These are phyloP conservation scores for Cylloceria caligata DNA, from an alignment of 2,888 invertebrate genomes.

Conservation along the genomic window DNA sequence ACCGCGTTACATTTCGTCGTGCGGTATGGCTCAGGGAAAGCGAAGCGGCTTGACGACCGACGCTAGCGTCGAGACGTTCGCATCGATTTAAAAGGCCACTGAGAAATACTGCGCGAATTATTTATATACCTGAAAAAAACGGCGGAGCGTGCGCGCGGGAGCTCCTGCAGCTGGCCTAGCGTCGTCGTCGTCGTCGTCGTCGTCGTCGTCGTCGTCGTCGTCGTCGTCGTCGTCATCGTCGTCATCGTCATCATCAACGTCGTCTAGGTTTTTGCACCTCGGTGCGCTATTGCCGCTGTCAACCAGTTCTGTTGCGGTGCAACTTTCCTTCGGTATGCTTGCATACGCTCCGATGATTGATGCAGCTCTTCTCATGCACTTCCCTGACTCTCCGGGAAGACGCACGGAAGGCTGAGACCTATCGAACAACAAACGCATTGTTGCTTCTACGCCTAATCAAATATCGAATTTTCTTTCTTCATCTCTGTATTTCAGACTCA, in stretches of 20 bases:
- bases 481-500: not conserved
- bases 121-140: constrained; percentile 62
- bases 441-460: not conserved
- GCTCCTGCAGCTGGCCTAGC: not conserved
- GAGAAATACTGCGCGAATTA: constrained; percentile 68
- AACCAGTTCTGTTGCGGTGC: not conserved
- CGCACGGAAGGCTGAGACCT: not conserved
- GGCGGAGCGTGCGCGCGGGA: constrained; percentile 42
- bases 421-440: not conserved
- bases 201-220: too few relatives aligned
- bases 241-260: constrained; percentile 26
- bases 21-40: constrained; percentile 1
- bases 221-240: too few relatives aligned
- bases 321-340: not conserved
- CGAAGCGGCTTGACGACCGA: constrained; percentile 40
- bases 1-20: constrained; percentile 13
- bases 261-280: constrained; percentile 36
- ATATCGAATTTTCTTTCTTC: not conserved
- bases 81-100: constrained; percentile 75
- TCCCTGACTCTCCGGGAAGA: not conserved
- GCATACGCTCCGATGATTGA: not conserved
- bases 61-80: constrained; percentile 73
- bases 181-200: too few relatives aligned
- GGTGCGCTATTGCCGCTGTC: not conserved
- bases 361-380: not conserved